Percentiles rank a stretch among this genome's conserved stretches.
These are phyloP conservation scores for Tympanuchus pallidicinctus DNA, from an alignment of 2,113 vertebrate genomes.

Conservation along the genomic window DNA sequence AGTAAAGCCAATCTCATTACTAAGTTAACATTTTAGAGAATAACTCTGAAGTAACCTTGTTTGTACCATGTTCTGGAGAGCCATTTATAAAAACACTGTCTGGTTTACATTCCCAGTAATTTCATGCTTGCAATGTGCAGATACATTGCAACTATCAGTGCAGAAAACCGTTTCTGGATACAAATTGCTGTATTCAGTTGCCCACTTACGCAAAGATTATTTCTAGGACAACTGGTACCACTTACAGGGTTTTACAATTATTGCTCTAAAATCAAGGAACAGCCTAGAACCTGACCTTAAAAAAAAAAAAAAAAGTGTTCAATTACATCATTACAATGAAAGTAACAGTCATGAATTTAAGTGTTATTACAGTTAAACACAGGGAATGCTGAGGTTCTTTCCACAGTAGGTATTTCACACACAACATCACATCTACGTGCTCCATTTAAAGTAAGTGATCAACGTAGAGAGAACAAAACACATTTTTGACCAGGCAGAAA, in stretches of 20 bases:
- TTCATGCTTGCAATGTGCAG: not conserved
- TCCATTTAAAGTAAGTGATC: not conserved
- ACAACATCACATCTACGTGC: not conserved
- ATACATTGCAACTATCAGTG: not conserved
- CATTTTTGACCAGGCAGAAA: not conserved
- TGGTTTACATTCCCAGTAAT: not conserved
- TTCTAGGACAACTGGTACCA: not conserved
- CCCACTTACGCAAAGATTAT: not conserved
- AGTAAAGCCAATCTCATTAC: not conserved
- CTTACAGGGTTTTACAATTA: not conserved
- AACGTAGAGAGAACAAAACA: not conserved
- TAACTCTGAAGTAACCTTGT: not conserved
- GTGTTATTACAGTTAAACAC: not conserved
- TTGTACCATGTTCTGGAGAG: not conserved
- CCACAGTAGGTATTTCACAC: not conserved
- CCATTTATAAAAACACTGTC: not conserved
- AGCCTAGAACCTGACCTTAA: not conserved
- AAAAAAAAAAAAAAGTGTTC: not conserved
- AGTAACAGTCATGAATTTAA: not conserved
- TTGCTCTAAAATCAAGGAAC: not conserved
- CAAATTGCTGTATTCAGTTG: constrained; percentile 4
- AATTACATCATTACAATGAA: not conserved
- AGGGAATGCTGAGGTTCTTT: not conserved
- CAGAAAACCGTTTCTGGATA: not conserved
- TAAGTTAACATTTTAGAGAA: not conserved